Evolutionary conservation across 2,888 invertebrate species (phyloP), one percentile per base, ranked within the genome.

Genomic region (Andrena dorsata): DNA sequence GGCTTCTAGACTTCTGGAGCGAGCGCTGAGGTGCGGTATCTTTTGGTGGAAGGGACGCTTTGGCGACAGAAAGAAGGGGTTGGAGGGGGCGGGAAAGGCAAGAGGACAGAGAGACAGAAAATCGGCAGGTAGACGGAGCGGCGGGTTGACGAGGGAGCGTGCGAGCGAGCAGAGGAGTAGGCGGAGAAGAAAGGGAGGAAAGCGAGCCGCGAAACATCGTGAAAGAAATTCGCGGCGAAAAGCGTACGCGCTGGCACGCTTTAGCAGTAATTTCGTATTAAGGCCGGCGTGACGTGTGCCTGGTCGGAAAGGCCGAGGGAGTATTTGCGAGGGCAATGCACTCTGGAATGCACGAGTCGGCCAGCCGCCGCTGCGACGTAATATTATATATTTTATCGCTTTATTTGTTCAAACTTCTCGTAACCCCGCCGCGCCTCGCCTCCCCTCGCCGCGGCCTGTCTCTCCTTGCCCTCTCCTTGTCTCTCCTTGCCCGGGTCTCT

Each of bases 321-420:
- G 92, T 91, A 91, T 92, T 91, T 85, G 92, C 89, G 90, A 88
- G 92, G 91, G 90, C 92, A 92, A 90, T 92, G 92, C 91, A 92
- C 92, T 91, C 90, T 89, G 92, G 91, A 91, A 91, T 91, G 92
- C 90, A 88, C 89, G 88, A 90, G 91, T 90, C 90, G 90, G 87
- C 90, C 91, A 90, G 92, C 91, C 91, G 91, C 63, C 92, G 92
- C 91, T 93, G 92, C 93, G 90, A 93, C 92, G 93, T 92, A 92
- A 86, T 86, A 86, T 86, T 86, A 86, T 86, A 86, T 86, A 93
- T 93, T 93, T 93, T 93, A 93, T 93, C 93, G 93, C 93, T 93
- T 93, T 93, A 93, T 93, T 93, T 93, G 93, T 93, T 93, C 92
- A 93, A 93, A 93, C 92, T 90, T 92, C 76, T 58, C 69, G 35